Conservation (phyloP, 2,113 vertebrate species). For the Capricornis sumatraensis region DNA sequence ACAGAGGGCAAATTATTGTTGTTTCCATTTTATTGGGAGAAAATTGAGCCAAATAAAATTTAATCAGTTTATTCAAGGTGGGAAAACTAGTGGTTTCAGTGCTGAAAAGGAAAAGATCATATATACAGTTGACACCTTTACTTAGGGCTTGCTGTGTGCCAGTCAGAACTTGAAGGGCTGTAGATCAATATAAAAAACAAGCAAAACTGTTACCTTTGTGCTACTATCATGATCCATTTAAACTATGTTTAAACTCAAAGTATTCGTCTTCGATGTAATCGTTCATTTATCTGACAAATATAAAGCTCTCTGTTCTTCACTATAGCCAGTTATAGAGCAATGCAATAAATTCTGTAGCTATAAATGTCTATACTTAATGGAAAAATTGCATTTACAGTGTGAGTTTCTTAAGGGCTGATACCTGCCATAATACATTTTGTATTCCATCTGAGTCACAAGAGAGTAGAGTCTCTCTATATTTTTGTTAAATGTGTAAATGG, state of each 20-base stretch:
- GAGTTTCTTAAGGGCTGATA: background rate
- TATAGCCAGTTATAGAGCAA: background rate
- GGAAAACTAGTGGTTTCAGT: background rate
- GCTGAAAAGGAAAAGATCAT: background rate
- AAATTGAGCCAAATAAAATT: background rate
- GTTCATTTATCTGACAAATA: background rate
- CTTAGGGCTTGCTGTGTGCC: background rate
- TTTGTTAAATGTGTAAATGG: background rate
- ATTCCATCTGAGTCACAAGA: background rate
- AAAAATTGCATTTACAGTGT: background rate
- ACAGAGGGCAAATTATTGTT: background rate
- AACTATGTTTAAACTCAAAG: background rate
- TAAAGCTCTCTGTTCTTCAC: background rate
- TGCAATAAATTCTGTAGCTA: background rate
- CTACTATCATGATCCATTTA: background rate
- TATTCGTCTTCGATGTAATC: background rate
- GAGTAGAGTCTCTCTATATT: background rate
- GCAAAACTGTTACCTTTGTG: background rate
- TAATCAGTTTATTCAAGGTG: background rate
- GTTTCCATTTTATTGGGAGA: background rate
- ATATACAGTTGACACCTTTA: background rate
- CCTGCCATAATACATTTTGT: background rate
- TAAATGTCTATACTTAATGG: background rate
- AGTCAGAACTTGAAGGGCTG: background rate
- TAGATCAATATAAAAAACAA: background rate